phyloP scores from a whole-genome alignment of 2,797 vertebrate genomes.

The Microhierax caerulescens region DNA sequence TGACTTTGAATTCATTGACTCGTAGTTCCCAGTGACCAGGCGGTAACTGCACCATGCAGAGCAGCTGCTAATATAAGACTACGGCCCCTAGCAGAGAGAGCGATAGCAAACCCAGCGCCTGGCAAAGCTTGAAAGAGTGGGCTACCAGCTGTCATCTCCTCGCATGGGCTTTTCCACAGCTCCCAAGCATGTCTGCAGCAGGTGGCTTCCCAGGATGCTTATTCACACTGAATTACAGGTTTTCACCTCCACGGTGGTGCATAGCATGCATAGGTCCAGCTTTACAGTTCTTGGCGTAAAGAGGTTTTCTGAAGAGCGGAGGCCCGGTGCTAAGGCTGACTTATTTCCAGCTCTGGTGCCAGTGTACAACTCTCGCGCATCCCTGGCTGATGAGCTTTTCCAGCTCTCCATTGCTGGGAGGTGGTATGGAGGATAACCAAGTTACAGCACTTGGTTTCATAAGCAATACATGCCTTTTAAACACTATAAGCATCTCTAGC shows the following conservation, averaged over 20 bases:
- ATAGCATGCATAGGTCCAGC: fast-evolving
- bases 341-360: not conserved
- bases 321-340: fast-evolving
- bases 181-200: fast-evolving
- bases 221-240: fast-evolving
- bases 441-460: not conserved
- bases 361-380: fast-evolving
- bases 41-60: fast-evolving
- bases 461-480: not conserved
- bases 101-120: not conserved
- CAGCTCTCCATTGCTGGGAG: not conserved
- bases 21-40: not conserved
- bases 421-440: fast-evolving
- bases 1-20: not conserved
- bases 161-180: fast-evolving
- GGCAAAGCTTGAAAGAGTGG: not conserved
- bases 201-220: not conserved
- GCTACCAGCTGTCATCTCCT: not conserved
- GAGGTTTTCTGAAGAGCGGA: not conserved
- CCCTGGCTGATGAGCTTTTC: not conserved
- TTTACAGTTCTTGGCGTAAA: fast-evolving
- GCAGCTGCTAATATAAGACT: not conserved
- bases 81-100: not conserved
- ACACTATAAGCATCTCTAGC: not conserved
- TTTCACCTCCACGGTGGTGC: not conserved